phyloP scores from a whole-genome alignment of 2,797 vertebrate genomes.

The Stomatorhinus walkeri region DNA sequence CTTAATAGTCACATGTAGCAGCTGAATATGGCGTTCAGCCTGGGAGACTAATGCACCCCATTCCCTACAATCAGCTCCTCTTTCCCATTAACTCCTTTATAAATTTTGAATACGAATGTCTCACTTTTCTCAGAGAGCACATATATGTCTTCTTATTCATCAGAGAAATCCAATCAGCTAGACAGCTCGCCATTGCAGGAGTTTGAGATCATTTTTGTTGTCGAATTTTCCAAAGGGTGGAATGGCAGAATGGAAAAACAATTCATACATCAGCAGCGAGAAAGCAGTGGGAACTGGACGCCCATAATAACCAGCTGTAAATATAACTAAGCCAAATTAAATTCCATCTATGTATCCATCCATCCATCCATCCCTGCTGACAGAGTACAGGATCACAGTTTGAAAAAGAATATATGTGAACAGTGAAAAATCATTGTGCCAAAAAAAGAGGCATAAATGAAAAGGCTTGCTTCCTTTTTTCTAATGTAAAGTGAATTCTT shows the following conservation, averaged over 20 bases:
- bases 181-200: neutral
- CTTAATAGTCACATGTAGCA: neutral
- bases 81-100: slow-evolving; percentile 11
- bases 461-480: neutral
- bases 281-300: neutral
- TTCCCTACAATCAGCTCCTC: slow-evolving; percentile 10
- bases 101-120: slow-evolving; percentile 18
- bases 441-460: neutral
- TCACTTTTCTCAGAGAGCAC: neutral
- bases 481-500: neutral
- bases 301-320: neutral
- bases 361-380: neutral
- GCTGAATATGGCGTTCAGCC: neutral
- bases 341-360: neutral
- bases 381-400: neutral
- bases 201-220: neutral
- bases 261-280: neutral
- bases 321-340: neutral
- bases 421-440: neutral
- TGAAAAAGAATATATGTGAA: neutral
- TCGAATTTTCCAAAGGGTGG: neutral
- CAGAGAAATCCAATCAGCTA: slow-evolving; percentile 2
- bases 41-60: slow-evolving; percentile 11
- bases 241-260: neutral
- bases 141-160: slow-evolving; percentile 15